Conservation (phyloP, 1,140 invertebrate genomes). For the Philaenus spumarius region DNA sequence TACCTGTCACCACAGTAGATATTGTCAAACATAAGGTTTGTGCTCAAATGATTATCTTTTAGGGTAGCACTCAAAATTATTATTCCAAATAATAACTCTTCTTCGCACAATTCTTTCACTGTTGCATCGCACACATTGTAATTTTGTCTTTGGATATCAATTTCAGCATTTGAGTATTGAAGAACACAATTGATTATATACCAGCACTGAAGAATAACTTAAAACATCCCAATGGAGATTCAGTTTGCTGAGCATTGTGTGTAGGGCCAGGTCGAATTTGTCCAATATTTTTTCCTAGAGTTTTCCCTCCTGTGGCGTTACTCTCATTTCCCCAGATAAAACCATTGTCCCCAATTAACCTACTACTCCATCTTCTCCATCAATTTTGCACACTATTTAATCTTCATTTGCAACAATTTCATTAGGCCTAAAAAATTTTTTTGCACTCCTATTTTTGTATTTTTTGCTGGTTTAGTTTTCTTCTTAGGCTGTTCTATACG, state of each 20-base stretch:
- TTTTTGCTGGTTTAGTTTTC: constrained; percentile 1
- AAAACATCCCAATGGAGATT: constrained; percentile 15
- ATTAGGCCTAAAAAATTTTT: neutral
- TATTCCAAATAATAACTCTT: constrained; percentile 28
- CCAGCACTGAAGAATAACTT: constrained; percentile 15
- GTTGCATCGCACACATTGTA: constrained; percentile 9
- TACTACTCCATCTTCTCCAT: constrained; percentile 7
- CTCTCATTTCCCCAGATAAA: constrained; percentile 10
- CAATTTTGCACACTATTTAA: neutral
- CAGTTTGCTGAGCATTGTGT: constrained; percentile 4
- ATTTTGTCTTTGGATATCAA: constrained; percentile 17
- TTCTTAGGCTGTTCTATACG: neutral
- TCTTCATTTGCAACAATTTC: neutral
- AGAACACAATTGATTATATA: constrained; percentile 14
- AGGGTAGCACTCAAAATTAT: constrained; percentile 25
- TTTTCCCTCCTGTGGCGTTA: constrained; percentile 8
- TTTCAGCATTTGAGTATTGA: constrained; percentile 20
- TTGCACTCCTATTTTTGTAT: constrained; percentile 1
- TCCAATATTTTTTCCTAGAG: constrained; percentile 13
- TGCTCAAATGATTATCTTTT: constrained; percentile 31
- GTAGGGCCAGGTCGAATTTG: constrained; percentile 8
- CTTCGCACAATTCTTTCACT: constrained; percentile 6
- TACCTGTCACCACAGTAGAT: constrained; percentile 27
- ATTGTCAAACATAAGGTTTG: constrained; percentile 27
- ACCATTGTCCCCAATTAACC: constrained; percentile 8